phyloP scores from a whole-genome alignment of 2,888 invertebrate genomes.

The Orchesella flavescens region DNA sequence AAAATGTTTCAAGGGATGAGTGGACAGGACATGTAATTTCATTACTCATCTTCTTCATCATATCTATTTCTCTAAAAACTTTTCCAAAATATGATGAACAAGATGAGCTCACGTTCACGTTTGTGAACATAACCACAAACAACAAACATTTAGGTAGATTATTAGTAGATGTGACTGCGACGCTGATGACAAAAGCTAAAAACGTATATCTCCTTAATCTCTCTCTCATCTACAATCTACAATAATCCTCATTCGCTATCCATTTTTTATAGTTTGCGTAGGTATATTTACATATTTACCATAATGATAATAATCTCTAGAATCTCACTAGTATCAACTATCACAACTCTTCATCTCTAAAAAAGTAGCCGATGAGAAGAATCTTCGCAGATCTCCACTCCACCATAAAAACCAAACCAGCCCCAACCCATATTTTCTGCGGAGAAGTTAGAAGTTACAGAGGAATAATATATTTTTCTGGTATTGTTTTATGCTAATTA shows the following conservation, averaged over 20 bases:
- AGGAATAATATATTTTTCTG: conserved; percentile 5
- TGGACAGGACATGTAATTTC: too few species aligned
- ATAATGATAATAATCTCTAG: conserved; percentile 17
- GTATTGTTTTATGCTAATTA: conserved; percentile 53
- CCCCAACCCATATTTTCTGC: too few species aligned
- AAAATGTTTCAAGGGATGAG: too few species aligned
- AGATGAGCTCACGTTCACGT: neutral
- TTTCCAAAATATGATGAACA: neutral
- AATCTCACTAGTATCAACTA: too few species aligned
- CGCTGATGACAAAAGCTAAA: neutral
- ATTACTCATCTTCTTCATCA: too few species aligned
- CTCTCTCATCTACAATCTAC: too few species aligned
- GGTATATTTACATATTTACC: conserved; percentile 17
- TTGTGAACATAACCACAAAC: too few species aligned
- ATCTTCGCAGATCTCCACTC: conserved; percentile 9
- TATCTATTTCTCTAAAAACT: neutral
- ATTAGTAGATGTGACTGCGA: too few species aligned
- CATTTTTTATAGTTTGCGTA: conserved; percentile 2
- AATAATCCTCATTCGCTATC: conserved; percentile 16
- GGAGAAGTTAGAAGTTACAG: neutral
- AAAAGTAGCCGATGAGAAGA: neutral
- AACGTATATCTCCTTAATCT: conserved; percentile 8
- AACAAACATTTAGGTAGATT: too few species aligned
- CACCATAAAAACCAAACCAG: neutral
- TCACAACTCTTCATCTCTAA: neutral